Evolutionary conservation across 2,888 invertebrate genomes (phyloP), one percentile per base, ranked within the genome.

Genomic region (Erpobdella octoculata): DNA sequence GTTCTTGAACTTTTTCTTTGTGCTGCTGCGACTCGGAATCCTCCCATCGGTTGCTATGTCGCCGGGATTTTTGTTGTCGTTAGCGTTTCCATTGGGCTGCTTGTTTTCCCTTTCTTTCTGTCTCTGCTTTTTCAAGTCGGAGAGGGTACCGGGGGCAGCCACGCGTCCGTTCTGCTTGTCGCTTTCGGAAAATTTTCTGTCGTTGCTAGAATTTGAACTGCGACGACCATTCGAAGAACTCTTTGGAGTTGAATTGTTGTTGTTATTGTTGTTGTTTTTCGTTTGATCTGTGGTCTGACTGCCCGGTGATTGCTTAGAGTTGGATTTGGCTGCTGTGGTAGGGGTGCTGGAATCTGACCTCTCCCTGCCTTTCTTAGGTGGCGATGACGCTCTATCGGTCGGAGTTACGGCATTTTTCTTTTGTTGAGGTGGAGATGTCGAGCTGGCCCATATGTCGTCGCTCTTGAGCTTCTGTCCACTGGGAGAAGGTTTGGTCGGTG

Each of bases 121-220:
- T 12, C 67, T 37, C 46, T 46, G 18, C 46, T 67, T 25, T 33
- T 67, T 67, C 46, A 67, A 31, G 12, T 41, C 38, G 21, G 38
- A 33, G 46, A 67, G 31, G 18, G 67, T 67, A 12, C 31, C 28
- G 41, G 41, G 28, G 12, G 67, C 18, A 5, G 21, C 41, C 25
- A 8, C 21, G 59, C 25, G 21, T 18, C 18, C 21, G 6, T 18
- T 6, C n/a, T 58, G 21, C 28, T 5, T 58, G 5, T 8, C 28
- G 25, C 12, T n/a, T 12, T 61, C 62, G 21, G 58, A 8, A n/a
- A 21, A 9, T n/a, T 58, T 58, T 25, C 35, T 61, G 5, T 6
- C 25, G 5, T 6, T 18, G 5, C 35, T 61, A 12, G 31, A 33
- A 25, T 6, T 31, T 15, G 33, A 61, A 15, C 35, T 61, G 62